Base-by-base conservation (phyloP, 2,113 vertebrate genomes). In the Hassar affinis region DNA sequence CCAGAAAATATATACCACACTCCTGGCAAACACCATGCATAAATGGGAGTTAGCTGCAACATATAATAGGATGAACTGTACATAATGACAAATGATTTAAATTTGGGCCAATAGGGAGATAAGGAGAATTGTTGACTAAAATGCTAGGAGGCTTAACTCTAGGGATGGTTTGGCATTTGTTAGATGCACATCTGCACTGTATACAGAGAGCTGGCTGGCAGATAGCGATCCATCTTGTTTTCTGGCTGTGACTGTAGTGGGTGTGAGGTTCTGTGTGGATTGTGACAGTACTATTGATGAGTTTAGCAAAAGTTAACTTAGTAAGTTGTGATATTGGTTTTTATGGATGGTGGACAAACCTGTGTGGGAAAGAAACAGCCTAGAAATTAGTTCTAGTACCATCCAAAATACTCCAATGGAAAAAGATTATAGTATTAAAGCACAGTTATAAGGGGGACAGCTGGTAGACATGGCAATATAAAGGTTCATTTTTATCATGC, bases 51-150 rank as follows among this genome's bases (percentile, higher is more conserved):
- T 81, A 79, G 79, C 15, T 49, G 72, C 81, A 66, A 84, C 81
- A 84, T 56, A 83, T 71, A 80, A 87, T 61, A 79, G 74, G 62
- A 85, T 87, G 77, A 86, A 61, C 57, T 45, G 30, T 62, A 68
- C 25, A 62, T 80, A 81, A 82, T 82, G 54, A 59, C 49, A 80
- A 86, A 87, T 72, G 12, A 85, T 87, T 86, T 54, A 35, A 66
- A 87, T 80, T 59, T 66, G 33, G n/a, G 64, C 57, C 52, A 57
- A 33, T 59, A 45, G 66, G 42, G 51, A 62, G 52, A 74, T 8
- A 51, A 47, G 78, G 17, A 79, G 52, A 27, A 45, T 77, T 84
- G 68, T 81, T 88, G 84, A 85, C 79, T 62, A 62, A 81, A 79
- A 84, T 68, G 61, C 62, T n/a, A 35, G 45, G 54, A 84, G 82